A percentile compares a stretch with the other conserved stretches of the same genome.
Conservation (phyloP, 2,113 vertebrate species). For the Scomber scombrus region DNA sequence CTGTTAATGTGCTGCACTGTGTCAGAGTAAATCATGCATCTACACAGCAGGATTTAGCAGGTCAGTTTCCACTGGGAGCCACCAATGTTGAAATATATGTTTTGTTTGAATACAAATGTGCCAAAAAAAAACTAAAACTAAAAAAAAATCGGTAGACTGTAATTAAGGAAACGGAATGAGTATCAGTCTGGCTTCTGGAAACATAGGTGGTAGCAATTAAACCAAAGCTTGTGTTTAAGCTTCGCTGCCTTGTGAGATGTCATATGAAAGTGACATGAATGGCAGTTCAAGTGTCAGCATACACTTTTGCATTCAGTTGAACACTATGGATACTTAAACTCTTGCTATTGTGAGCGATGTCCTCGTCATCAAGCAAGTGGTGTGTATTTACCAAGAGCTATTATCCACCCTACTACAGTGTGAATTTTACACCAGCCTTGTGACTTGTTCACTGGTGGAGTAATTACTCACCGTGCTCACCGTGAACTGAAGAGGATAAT, state of each 20-base stretch:
- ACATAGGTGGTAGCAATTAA: conserved; percentile 8
- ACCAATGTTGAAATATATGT: conserved; percentile 5
- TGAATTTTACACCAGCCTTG: conserved; percentile 63
- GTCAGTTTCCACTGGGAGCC: background rate
- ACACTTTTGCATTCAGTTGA: conserved; percentile 18
- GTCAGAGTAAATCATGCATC: background rate
- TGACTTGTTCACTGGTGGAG: conserved; percentile 62
- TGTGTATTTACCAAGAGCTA: conserved; percentile 60
- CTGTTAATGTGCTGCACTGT: too few relatives aligned
- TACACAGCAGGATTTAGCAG: background rate
- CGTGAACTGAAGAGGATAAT: conserved; percentile 79
- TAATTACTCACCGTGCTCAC: conserved; percentile 74
- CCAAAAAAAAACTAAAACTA: too few relatives aligned
- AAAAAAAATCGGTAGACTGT: background rate
- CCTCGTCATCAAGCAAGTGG: conserved; percentile 47
- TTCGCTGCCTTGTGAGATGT: background rate
- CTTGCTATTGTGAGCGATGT: conserved; percentile 46
- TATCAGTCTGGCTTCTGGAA: background rate
- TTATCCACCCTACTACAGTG: conserved; percentile 68
- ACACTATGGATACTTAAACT: conserved; percentile 36
- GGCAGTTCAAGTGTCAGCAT: background rate
- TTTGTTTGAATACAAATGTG: conserved; percentile 28
- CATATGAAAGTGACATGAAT: background rate
- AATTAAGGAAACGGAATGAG: background rate
- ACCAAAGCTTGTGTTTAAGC: background rate